Percentiles rank a stretch among this genome's conserved stretches.
phyloP scores from a whole-genome alignment of 1,140 invertebrate species.

The Megalopta genalis region DNA sequence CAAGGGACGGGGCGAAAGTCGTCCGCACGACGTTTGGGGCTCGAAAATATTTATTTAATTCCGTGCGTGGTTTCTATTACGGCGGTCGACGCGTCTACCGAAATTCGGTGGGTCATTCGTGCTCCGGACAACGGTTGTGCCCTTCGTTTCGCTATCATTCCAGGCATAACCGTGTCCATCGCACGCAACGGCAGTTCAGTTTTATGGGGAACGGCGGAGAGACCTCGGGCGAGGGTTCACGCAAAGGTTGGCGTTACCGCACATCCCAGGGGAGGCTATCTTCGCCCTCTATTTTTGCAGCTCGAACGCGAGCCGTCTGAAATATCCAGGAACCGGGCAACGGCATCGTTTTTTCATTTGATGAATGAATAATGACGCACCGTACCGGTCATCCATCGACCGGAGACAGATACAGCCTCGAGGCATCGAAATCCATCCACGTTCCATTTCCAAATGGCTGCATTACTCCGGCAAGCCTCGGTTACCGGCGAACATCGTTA shows the following conservation, averaged over 20 bases:
- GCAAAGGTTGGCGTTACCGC: conserved; percentile 50
- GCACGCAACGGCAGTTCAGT: conserved; percentile 56
- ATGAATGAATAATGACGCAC: conserved; percentile 62
- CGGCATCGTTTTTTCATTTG: conserved; percentile 56
- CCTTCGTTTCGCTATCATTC: conserved; percentile 52
- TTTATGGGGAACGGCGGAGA: conserved; percentile 52
- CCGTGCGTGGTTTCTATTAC: neutral
- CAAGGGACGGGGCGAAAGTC: too few relatives aligned
- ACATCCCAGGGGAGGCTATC: conserved; percentile 47
- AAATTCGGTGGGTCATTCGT: conserved; percentile 47
- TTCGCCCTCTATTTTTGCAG: conserved; percentile 32
- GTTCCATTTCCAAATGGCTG: conserved; percentile 33
- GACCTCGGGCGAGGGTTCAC: conserved; percentile 50
- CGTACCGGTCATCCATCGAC: conserved; percentile 51
- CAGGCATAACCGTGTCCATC: conserved; percentile 45
- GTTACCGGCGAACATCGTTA: neutral
- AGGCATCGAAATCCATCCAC: conserved; percentile 12
- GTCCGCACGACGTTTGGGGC: too few relatives aligned
- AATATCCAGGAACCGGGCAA: conserved; percentile 62
- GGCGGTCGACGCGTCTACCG: neutral
- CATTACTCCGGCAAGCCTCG: neutral
- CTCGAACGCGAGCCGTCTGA: conserved; percentile 52
- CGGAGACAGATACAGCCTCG: conserved; percentile 33
- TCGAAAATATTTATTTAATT: conserved; percentile 33
- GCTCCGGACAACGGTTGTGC: conserved; percentile 13